Base-by-base conservation (phyloP, 53 echinoderm and acorn worm genomes). In the Actinopyga echinites region DNA sequence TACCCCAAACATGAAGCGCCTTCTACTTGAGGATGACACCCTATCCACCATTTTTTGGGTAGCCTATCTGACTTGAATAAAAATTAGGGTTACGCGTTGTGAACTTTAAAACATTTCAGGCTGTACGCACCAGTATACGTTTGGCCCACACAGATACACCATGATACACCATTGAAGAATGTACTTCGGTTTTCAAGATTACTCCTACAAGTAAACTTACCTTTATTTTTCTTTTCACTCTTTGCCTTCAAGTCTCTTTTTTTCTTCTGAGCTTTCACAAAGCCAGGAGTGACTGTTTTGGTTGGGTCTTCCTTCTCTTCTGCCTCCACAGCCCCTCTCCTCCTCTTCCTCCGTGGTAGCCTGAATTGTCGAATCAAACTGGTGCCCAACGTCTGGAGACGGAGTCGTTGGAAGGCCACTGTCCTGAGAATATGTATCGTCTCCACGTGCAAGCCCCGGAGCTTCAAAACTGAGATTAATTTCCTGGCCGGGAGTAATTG, bases 251-350 rank as follows among this genome's bases (percentile, higher is more conserved):
- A 23, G 28, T 80, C 80, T 19, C 80, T 80, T 36, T 60, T 80
- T 37, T 80, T 80, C 80, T 56, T 80, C 33, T 80, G 80, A 60
- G 60, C 32, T 36, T 61, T 80, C 37, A 80, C 80, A 38, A 80
- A 80, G n/a, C 80, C 80, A 35, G 33, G 62, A 8, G 59, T 58
- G 21, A 80, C 80, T 6, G 22, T 1, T 32, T 23, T 61, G 10
- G 37, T 33, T 21, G 80, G 59, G 29, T 80, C 59, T 36, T 80
- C 80, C 59, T 33, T 59, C 80, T 80, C 80, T 22, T 80, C 61
- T 12, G 2, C 57, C 37, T 61, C 62, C 12, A 54, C 36, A 4
- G 24, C 26, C 23, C n/a, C 60, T n/a, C 33, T 80, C 80, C 57
- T 80, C 80, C 59, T 60, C 62, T 25, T 80, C 80, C 23, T 80